Evolutionary conservation across 2,888 invertebrate species (phyloP), one percentile per base, ranked within the genome.

Genomic region (Gnatocerus cornutus): DNA sequence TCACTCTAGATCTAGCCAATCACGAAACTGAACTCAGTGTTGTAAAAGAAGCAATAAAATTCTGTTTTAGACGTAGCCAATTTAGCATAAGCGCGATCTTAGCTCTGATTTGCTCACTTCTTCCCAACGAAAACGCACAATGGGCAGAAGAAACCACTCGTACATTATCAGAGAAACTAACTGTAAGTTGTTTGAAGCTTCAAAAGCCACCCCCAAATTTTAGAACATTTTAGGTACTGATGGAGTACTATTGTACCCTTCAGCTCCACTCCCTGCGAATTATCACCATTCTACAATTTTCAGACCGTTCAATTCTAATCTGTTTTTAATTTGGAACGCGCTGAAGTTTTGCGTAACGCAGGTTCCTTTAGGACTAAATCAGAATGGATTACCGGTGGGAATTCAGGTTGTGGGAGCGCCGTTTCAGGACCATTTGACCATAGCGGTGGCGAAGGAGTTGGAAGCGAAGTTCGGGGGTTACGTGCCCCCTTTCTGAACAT

Each of bases 251-350:
- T 82, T 98, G 62, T 96, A 92, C 83, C 96, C 96, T 33, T 90
- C 93, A 4, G 91, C 92, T 69, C 94, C 97, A 0, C 88, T 88
- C 68, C 88, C 92, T 1, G 95, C 97, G 0, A 92, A 92, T n/a
- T 93, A 93, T 83, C 97, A 97, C 86, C 91, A 92, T 83, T 90
- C 93, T 63, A 88, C 93, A 13, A 87, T 93, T 72, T 82, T 94
- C 6, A 90, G 93, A 61, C 92, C 94, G 0, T 93, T 89, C 85
- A 96, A 97, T 86, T 95, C 96, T 83, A 89, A 90, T 52, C 95
- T 96, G 85, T 96, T 94, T 85, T 91, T 91, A 14, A 86, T 97
- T 59, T 93, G 96, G 85, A 98, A 97, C 85, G 92, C 91, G 7
- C 84, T 97, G 12, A 90, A 91, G 48, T 86, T 96, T 52, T 97